Conservation (phyloP, 2,888 invertebrate genomes). For the Eupithecia abbreviata region DNA sequence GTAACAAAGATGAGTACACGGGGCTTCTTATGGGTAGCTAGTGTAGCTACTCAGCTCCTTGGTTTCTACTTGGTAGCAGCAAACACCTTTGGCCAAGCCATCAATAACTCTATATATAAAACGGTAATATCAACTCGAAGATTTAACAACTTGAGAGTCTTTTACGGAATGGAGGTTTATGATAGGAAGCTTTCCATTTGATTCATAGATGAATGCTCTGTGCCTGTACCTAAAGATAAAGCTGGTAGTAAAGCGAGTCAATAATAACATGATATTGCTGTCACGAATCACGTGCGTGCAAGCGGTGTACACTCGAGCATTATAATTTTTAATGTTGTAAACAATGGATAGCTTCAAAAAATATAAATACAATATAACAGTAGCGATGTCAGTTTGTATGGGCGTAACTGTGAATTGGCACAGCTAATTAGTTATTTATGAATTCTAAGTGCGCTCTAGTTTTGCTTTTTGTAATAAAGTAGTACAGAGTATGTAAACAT, state of each 20-base stretch:
- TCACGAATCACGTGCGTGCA: conserved; percentile 29
- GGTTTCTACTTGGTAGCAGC: conserved; percentile 12
- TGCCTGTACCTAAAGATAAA: neutral
- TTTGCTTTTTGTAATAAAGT: conserved; percentile 20
- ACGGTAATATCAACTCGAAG: neutral
- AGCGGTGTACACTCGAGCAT: neutral
- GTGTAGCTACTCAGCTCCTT: neutral
- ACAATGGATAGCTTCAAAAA: neutral
- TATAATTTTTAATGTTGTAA: neutral
- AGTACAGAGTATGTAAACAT: conserved; percentile 21
- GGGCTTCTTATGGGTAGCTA: neutral
- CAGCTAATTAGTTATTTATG: conserved; percentile 1
- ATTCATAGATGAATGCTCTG: conserved; percentile 2
- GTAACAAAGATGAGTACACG: neutral
- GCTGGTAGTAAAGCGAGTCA: conserved; percentile 15
- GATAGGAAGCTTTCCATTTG: conserved; percentile 21
- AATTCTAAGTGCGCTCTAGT: conserved; percentile 24
- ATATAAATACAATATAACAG: conserved; percentile 18
- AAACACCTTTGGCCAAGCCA: neutral
- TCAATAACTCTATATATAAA: conserved; percentile 10
- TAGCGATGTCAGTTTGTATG: neutral
- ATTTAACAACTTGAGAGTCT: conserved; percentile 14
- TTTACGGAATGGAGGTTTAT: conserved; percentile 30
- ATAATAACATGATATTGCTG: conserved; percentile 20
- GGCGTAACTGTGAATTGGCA: conserved; percentile 6